These are phyloP conservation scores for Ectemnius cavifrons DNA, from an alignment of 2,888 invertebrate species.

Conservation along the genomic window DNA sequence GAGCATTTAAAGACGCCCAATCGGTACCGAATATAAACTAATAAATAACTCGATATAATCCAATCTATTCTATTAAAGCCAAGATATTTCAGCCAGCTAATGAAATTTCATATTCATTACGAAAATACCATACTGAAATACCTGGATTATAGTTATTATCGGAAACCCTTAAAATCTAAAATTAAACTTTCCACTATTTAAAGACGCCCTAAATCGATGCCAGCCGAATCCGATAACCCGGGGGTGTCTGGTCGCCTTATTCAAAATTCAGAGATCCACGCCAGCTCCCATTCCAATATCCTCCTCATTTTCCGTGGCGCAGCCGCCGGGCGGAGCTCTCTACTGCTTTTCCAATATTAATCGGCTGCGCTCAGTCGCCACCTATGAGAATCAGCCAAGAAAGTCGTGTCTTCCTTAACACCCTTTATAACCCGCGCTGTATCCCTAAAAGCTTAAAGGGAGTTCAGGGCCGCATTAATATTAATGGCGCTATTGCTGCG, in stretches of 20 bases:
- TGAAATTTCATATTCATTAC: no score
- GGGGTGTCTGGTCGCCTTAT: neutral
- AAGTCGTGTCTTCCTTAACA: slow-evolving; percentile 35
- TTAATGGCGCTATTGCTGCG: slow-evolving; percentile 63
- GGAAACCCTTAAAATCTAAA: no score
- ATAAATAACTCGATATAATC: no score
- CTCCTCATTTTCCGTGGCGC: slow-evolving; percentile 6
- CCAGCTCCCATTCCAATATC: neutral
- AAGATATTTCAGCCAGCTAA: no score
- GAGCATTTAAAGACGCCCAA: no score
- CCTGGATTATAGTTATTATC: no score
- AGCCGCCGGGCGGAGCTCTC: neutral
- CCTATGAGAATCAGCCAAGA: neutral
- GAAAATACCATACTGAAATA: no score
- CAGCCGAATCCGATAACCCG: no score
- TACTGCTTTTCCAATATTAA: slow-evolving; percentile 6
- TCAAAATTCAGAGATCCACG: neutral
- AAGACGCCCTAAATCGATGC: no score
- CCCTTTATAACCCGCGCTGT: slow-evolving; percentile 17
- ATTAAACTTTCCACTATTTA: no score
- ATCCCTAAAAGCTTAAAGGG: slow-evolving; percentile 34
- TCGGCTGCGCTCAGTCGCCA: neutral
- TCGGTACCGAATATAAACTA: no score
- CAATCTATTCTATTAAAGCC: no score
- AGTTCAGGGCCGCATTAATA: slow-evolving; percentile 63